A percentile compares a stretch with the other conserved stretches of the same genome.
phyloP scores from a whole-genome alignment of 2,113 vertebrate species.

The Aspidoscelis tigris region DNA sequence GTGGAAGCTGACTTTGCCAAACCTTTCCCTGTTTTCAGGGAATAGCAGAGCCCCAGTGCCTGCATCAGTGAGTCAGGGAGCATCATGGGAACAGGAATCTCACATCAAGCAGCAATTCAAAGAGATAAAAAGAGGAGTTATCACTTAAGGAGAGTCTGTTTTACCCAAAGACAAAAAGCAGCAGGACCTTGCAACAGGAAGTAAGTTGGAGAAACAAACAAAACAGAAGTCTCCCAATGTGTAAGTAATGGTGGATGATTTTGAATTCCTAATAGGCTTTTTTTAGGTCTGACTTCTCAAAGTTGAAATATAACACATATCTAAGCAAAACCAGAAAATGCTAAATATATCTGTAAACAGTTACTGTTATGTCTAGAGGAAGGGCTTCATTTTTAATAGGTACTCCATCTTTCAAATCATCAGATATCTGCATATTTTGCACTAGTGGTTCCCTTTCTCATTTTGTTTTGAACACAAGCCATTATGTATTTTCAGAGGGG shows the following conservation, averaged over 20 bases:
- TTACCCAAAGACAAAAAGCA: slow-evolving; percentile 71
- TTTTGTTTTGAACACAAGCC: not conserved
- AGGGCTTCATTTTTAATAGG: not conserved
- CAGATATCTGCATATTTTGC: slow-evolving; percentile 39
- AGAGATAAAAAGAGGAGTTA: not conserved
- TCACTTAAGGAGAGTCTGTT: slow-evolving; percentile 74
- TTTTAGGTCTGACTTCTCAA: not conserved
- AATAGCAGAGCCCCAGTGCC: slow-evolving; percentile 69
- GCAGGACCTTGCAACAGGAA: slow-evolving; percentile 68
- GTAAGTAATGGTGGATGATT: slow-evolving; percentile 80
- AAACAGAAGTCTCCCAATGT: slow-evolving; percentile 68
- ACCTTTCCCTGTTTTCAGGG: slow-evolving; percentile 62
- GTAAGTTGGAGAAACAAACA: slow-evolving; percentile 73
- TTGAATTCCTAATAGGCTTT: slow-evolving; percentile 11
- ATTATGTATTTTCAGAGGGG: not conserved
- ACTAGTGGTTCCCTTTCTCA: not conserved
- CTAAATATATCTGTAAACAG: not conserved
- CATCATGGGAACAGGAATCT: slow-evolving; percentile 69
- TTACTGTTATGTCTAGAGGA: not conserved
- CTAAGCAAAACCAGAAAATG: slow-evolving; percentile 28
- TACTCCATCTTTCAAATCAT: slow-evolving; percentile 23
- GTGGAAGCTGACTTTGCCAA: slow-evolving; percentile 81
- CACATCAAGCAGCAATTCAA: slow-evolving; percentile 70
- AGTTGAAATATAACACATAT: not conserved
- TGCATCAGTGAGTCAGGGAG: slow-evolving; percentile 63